Evolutionary conservation across 2,113 vertebrate genomes (phyloP).

Genomic region (Proteles cristata): DNA sequence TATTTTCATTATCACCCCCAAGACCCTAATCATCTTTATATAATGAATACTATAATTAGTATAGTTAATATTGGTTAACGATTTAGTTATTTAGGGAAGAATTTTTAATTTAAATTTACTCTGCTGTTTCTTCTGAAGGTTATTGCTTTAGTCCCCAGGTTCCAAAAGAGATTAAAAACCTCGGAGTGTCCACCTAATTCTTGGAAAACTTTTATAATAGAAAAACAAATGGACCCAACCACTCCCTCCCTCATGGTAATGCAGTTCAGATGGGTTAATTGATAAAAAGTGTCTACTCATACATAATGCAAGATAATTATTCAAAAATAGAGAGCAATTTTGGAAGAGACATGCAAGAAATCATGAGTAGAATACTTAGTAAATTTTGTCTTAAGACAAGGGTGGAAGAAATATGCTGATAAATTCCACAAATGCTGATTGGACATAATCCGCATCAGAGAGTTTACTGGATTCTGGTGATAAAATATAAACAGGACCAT

Average conservation of each 20-base stretch:
- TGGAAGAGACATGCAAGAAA: not conserved
- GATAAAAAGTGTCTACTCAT: not conserved
- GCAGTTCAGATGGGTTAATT: not conserved
- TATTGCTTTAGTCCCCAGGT: not conserved
- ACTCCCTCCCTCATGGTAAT: not conserved
- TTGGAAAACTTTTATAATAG: not conserved
- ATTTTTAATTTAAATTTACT: not conserved
- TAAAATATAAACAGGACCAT: not conserved
- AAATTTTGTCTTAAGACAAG: not conserved
- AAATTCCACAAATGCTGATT: not conserved
- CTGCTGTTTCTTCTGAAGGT: not conserved
- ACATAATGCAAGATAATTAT: not conserved
- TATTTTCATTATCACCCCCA: not conserved
- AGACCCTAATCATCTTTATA: not conserved
- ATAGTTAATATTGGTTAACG: not conserved
- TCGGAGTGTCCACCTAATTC: not conserved
- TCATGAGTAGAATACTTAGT: not conserved
- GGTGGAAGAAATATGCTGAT: not conserved
- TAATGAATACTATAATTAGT: not conserved
- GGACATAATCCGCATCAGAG: not conserved
- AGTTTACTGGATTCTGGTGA: not conserved
- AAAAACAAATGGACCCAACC: not conserved
- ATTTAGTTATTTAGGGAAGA: not conserved
- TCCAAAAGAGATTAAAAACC: not conserved
- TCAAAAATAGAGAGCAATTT: not conserved